Conservation (phyloP, 2,888 invertebrate species). For the Macrosiphum euphorbiae region DNA sequence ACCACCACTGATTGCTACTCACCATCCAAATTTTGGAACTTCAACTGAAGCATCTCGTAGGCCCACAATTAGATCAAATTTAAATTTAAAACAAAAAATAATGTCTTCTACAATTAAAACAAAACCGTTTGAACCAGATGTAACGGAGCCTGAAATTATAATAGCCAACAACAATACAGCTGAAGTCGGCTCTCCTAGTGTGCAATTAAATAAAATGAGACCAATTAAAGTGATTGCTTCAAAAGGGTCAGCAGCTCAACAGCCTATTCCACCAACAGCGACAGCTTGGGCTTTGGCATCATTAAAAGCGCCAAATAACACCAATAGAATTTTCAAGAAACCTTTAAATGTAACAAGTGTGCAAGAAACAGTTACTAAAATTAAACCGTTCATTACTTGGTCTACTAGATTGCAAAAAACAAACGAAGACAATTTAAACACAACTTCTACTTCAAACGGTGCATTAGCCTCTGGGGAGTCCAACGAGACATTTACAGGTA, state of each 20-base stretch:
- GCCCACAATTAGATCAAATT: conserved; percentile 45
- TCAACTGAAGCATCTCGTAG: conserved; percentile 52
- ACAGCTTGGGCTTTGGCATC: conserved; percentile 74
- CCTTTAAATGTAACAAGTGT: conserved; percentile 32
- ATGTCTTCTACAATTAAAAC: conserved; percentile 40
- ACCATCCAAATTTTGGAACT: conserved; percentile 57
- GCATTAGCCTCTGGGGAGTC: background rate
- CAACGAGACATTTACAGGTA: conserved; percentile 23
- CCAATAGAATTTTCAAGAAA: conserved; percentile 51
- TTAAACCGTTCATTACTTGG: conserved; percentile 66
- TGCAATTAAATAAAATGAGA: conserved; percentile 37
- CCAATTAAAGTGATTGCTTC: conserved; percentile 43
- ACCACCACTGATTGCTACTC: conserved; percentile 57
- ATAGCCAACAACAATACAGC: background rate
- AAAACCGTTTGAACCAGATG: conserved; percentile 16
- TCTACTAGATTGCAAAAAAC: conserved; percentile 66
- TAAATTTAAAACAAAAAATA: conserved; percentile 60
- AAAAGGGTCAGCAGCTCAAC: conserved; percentile 47
- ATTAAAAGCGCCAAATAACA: conserved; percentile 70
- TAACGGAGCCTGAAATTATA: conserved; percentile 21
- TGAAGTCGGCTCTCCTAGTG: background rate
- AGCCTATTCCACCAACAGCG: conserved; percentile 72
- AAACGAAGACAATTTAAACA: conserved; percentile 60
- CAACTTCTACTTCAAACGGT: conserved; percentile 17
- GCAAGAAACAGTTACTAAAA: conserved; percentile 53